Evolutionary conservation across 2,113 vertebrate species (phyloP).

Genomic region (Thymallus thymallus): DNA sequence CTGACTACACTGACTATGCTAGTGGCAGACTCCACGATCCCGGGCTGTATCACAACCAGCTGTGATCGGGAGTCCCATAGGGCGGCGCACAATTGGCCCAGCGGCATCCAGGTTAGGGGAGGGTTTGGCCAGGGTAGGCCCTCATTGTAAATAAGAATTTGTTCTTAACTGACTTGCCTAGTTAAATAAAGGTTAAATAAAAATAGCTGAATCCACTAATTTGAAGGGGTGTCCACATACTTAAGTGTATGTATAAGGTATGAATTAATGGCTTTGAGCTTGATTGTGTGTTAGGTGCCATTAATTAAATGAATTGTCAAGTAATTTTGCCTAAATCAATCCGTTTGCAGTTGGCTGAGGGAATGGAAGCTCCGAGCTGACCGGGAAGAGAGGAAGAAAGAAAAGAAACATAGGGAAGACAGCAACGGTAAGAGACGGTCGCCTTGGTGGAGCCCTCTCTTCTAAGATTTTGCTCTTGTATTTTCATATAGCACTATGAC

Average conservation of each 20-base stretch:
- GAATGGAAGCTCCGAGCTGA: slow-evolving; percentile 94
- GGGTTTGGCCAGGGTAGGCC: too few species aligned
- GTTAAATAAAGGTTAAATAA: too few species aligned
- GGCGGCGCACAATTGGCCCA: too few species aligned
- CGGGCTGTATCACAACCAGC: too few species aligned
- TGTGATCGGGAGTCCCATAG: too few species aligned
- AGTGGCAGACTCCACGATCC: too few species aligned
- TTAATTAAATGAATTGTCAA: neutral
- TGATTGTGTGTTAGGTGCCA: neutral
- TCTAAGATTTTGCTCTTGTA: too few species aligned
- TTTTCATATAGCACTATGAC: neutral
- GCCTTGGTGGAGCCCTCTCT: neutral
- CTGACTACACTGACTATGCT: too few species aligned
- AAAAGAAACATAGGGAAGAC: slow-evolving; percentile 75
- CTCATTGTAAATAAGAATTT: too few species aligned
- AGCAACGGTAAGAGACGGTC: slow-evolving; percentile 58
- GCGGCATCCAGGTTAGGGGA: too few species aligned
- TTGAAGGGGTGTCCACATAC: neutral
- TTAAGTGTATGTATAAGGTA: neutral
- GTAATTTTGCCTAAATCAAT: neutral
- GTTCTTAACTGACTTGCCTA: too few species aligned
- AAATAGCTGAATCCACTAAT: too few species aligned
- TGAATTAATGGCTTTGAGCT: neutral
- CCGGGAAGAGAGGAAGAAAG: slow-evolving; percentile 85
- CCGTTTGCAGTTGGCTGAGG: slow-evolving; percentile 84